Base-by-base conservation (phyloP, 2,888 invertebrate genomes). In the Metacarcinus magister region DNA sequence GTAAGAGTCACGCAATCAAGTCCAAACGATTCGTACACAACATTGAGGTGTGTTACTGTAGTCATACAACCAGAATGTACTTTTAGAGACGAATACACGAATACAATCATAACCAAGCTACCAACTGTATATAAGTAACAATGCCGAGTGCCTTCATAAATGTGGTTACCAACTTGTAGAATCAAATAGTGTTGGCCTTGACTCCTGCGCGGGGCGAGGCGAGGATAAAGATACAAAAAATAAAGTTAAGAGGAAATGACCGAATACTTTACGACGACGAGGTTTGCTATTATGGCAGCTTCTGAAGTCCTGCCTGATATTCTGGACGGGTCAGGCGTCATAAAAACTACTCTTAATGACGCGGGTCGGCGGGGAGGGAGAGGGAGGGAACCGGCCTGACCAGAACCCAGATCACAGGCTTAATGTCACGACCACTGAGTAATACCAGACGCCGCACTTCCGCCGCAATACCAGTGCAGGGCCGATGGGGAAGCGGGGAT, bases 201-300 rank as follows among this genome's bases (percentile, higher is more conserved):
- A 87, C 87, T 87, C 10, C 87, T 39, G 13, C 39, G 32, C 8
- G 87, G 32, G 39, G 87, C 19, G 19, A 32, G n/a, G 39, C 87
- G 39, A 39, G 48, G 28, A 92, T 54, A 60, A 60, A 92, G 39
- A 92, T 60, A 54, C 13, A 54, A 60, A 60, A 60, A 92, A n/a
- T 44, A 46, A 92, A 23, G 39, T 28, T 32, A 39, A 48, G 54
- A 92, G 48, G 92, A 54, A 60, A 60, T 92, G 48, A 48, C 46
- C 46, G 92, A 46, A 48, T 23, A 92, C 32, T 92, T 92, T 92
- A 92, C 60, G 54, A 19, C 32, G 54, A 48, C 60, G 32, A 54
- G 48, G 28, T 92, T 54, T 92, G 32, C 39, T 92, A 92, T 92
- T 92, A 92, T 32, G 54, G 92, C 92, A 92, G 92, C 54, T 92